Evolutionary conservation across 2,113 vertebrate species (phyloP).

Genomic region (Megaceryle torquata): DNA sequence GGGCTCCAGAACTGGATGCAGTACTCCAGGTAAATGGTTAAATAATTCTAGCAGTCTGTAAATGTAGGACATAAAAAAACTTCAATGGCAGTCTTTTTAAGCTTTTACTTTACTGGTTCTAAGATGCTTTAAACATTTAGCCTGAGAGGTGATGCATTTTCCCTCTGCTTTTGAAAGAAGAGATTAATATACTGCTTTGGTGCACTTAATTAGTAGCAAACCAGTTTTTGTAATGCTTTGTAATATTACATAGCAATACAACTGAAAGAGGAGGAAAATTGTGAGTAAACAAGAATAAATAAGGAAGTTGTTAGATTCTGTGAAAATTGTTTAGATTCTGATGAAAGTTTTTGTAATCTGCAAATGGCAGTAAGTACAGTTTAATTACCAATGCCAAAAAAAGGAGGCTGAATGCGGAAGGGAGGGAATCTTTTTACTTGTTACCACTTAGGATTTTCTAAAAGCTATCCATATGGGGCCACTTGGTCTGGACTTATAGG

Average conservation of each 20-base stretch:
- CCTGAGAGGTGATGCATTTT: background rate
- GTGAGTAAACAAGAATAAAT: slow-evolving; percentile 50
- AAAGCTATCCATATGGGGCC: slow-evolving; percentile 63
- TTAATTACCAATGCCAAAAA: slow-evolving; percentile 59
- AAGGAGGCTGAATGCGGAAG: background rate
- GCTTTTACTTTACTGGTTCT: background rate
- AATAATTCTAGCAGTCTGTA: background rate
- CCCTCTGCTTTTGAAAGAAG: background rate
- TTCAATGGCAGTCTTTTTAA: background rate
- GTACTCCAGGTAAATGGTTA: background rate
- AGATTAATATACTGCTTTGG: background rate
- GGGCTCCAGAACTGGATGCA: too few species aligned
- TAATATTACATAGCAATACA: slow-evolving; percentile 1
- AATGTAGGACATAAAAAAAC: background rate
- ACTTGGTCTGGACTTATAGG: slow-evolving; percentile 66
- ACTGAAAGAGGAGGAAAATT: slow-evolving; percentile 4
- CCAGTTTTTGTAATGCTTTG: slow-evolving; percentile 22
- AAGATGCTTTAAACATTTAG: background rate
- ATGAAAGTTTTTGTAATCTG: slow-evolving; percentile 50
- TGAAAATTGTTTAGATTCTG: slow-evolving; percentile 46
- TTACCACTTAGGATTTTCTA: slow-evolving; percentile 58
- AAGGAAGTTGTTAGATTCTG: slow-evolving; percentile 35
- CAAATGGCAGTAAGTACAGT: slow-evolving; percentile 30
- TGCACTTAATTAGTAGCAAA: slow-evolving; percentile 5
- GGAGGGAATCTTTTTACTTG: slow-evolving; percentile 28